Base-by-base conservation (phyloP, 2,888 invertebrate genomes). In the Agrotis puta region DNA sequence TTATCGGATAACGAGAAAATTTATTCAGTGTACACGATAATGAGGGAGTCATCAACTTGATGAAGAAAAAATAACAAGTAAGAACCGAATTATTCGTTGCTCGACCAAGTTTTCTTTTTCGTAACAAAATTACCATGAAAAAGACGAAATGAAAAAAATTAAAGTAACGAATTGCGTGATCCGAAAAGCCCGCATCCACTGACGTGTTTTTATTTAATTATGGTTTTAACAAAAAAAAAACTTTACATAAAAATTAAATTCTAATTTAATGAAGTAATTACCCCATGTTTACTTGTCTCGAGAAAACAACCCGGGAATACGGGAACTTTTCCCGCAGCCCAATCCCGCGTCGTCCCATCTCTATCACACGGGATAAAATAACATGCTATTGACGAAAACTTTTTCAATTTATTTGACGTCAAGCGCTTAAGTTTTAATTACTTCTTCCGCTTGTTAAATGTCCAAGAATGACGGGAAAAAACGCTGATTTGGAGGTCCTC, bases 371-470 rank as follows among this genome's bases (percentile, higher is more conserved):
- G 64, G 39, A 70, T 64, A 67, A 79, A 77, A 80, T 82, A 45
- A 82, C 81, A 70, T 78, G 58, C 71, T 69, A 79, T 82, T 75
- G 77, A 76, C 66, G 39, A 77, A 39, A 90, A 90, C 87, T 90
- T 90, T 90, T 88, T 88, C 89, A 89, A 90, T 90, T 88, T 88
- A 87, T 87, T 85, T 85, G 82, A 89, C 81, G 78, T 74, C 64
- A 77, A 80, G 67, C 63, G 79, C 77, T 85, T 74, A 87, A 90
- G 83, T 90, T 90, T 89, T 90, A 90, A 90, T 90, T 90, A 85
- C 81, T 81, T 83, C 59, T 54, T 62, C 54, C 9, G 70, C 67
- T 76, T 80, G 79, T 71, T 75, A 82, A 82, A 74, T 61, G 69
- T 75, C 70, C 79, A 78, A 82, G 72, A 76, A 64, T 59, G 47